Conservation (phyloP, 2,113 vertebrate genomes). For the Solea solea region DNA sequence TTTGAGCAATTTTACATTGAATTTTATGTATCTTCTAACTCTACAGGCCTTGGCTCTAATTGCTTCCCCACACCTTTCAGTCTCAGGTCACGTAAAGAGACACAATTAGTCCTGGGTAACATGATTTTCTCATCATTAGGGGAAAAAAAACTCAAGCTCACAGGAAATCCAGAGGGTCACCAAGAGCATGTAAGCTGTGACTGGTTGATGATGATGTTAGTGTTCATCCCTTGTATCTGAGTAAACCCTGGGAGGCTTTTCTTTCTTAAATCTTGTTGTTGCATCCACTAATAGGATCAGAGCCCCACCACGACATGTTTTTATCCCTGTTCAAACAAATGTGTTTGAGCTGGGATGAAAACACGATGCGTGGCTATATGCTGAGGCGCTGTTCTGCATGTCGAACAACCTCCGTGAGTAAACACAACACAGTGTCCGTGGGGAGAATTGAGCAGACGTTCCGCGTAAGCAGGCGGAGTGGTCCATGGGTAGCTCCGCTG, state of each 20-base stretch:
- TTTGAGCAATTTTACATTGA: no score
- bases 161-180: no score
- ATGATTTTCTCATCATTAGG: no score
- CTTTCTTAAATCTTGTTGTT: conserved; percentile 17
- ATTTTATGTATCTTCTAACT: background rate
- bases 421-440: conserved; percentile 39
- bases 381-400: conserved; percentile 35
- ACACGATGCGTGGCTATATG: conserved; percentile 12
- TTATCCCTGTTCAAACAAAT: conserved; percentile 28
- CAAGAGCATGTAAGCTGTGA: conserved; percentile 25
- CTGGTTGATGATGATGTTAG: conserved; percentile 23
- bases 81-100: background rate
- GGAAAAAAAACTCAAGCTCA: no score
- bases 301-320: conserved; percentile 19
- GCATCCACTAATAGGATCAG: conserved; percentile 32
- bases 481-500: conserved; percentile 30
- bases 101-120: no score
- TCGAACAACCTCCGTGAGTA: conserved; percentile 52
- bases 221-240: conserved; percentile 16
- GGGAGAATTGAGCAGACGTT: conserved; percentile 48
- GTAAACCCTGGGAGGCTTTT: background rate
- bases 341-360: conserved; percentile 33
- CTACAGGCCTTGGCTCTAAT: background rate
- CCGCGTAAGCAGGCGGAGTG: conserved; percentile 51
- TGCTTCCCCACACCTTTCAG: background rate